Conservation (phyloP, 1,140 invertebrate genomes). For the Leptinotarsa lineolata region DNA sequence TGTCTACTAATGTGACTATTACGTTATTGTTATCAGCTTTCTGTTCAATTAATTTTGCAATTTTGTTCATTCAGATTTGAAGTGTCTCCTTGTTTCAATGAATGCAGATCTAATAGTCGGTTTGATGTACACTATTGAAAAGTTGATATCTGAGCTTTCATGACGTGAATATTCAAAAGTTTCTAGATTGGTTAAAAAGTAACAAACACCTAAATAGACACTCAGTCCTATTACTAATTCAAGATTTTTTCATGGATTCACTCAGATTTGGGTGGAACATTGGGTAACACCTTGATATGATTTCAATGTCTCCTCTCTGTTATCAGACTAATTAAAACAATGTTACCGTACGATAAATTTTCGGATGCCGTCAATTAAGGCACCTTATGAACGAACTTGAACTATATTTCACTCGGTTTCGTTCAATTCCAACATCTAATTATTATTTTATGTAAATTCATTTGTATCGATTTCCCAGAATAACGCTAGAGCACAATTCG, state of each 20-base stretch:
- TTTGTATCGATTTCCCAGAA: background rate
- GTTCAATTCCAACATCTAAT: background rate
- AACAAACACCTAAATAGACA: no score
- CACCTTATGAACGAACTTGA: background rate
- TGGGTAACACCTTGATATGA: background rate
- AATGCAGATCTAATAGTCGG: no score
- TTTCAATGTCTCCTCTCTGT: background rate
- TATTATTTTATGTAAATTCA: slow-evolving; percentile 1
- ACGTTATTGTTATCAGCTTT: no score
- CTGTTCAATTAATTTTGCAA: no score
- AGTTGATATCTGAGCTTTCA: no score
- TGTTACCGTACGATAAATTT: background rate
- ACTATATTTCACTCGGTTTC: background rate
- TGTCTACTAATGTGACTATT: no score
- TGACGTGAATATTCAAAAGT: no score
- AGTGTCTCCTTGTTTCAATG: no score
- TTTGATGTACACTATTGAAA: no score
- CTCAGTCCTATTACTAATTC: no score
- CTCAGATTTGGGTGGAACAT: background rate
- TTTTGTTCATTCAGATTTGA: no score
- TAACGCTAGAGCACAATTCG: background rate
- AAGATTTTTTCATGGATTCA: background rate
- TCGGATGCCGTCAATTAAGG: background rate
- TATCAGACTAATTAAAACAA: background rate
- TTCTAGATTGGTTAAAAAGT: no score